Evolutionary conservation across 2,113 vertebrate species (phyloP).

Genomic region (Redunca redunca): DNA sequence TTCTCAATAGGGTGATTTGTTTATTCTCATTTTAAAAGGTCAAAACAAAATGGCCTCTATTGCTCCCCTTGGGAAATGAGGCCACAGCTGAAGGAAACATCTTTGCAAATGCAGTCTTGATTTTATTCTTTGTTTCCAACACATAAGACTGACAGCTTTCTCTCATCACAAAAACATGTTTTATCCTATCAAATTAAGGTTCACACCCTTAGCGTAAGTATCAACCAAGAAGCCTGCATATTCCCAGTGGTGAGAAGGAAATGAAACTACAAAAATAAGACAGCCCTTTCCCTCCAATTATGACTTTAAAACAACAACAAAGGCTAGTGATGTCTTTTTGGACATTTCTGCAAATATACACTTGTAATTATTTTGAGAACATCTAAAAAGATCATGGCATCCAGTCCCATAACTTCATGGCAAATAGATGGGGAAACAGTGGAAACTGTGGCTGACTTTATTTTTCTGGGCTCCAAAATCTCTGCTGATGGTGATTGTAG

Average conservation of each 20-base stretch:
- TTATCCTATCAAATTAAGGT: slow-evolving; percentile 41
- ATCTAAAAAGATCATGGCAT: background rate
- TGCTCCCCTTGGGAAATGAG: slow-evolving; percentile 22
- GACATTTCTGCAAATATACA: background rate
- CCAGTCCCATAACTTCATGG: background rate
- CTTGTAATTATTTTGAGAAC: background rate
- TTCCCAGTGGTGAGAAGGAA: background rate
- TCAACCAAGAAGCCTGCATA: background rate
- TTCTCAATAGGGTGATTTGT: slow-evolving; percentile 32
- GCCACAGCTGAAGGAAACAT: slow-evolving; percentile 39
- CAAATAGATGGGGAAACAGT: background rate
- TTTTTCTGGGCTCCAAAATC: background rate
- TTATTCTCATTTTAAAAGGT: slow-evolving; percentile 36
- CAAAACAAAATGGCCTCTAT: slow-evolving; percentile 6
- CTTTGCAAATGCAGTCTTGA: slow-evolving; percentile 29
- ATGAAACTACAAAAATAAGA: background rate
- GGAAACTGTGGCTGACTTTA: background rate
- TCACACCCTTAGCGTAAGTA: slow-evolving; percentile 53
- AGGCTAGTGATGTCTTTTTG: background rate
- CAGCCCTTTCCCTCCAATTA: background rate
- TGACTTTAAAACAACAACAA: background rate
- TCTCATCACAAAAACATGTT: slow-evolving; percentile 51
- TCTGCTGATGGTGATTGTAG: background rate
- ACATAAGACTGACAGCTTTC: slow-evolving; percentile 54
- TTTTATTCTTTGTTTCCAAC: slow-evolving; percentile 49